Evolutionary conservation across 2,797 vertebrate species (phyloP).

Genomic region (Eidolon dupreanum): DNA sequence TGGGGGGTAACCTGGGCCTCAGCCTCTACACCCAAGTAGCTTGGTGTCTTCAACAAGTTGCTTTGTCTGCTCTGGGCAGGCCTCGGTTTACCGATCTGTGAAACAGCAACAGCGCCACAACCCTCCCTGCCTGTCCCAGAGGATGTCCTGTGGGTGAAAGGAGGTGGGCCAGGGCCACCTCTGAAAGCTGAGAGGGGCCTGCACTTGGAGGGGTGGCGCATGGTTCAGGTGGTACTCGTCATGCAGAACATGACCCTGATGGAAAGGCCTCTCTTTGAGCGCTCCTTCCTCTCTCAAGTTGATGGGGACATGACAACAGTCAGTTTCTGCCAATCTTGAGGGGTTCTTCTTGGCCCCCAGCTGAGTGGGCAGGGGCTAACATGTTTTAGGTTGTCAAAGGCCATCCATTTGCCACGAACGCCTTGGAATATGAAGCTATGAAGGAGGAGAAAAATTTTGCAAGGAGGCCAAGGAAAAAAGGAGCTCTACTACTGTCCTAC

Average conservation of each 20-base stretch:
- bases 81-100: neutral
- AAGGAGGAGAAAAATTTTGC: neutral
- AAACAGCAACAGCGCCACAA: neutral
- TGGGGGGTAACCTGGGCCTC: neutral
- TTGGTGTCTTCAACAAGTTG: neutral
- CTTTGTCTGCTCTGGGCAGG: neutral
- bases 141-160: neutral
- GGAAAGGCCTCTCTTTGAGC: neutral
- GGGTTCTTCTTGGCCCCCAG: neutral
- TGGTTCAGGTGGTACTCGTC: neutral
- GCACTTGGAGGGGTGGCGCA: neutral
- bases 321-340: neutral
- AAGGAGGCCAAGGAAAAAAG: neutral
- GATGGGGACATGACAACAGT: neutral
- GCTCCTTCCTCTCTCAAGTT: neutral
- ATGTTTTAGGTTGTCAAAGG: neutral
- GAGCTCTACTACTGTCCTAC: neutral
- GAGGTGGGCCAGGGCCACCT: neutral
- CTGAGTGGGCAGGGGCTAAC: neutral
- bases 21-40: neutral
- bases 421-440: neutral
- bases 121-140: neutral
- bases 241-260: neutral
- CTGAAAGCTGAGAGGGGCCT: neutral
- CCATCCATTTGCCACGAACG: neutral